Evolutionary conservation across 2,113 vertebrate species (phyloP), one percentile per base, ranked within the genome.

Genomic region (Hydropotes inermis): DNA sequence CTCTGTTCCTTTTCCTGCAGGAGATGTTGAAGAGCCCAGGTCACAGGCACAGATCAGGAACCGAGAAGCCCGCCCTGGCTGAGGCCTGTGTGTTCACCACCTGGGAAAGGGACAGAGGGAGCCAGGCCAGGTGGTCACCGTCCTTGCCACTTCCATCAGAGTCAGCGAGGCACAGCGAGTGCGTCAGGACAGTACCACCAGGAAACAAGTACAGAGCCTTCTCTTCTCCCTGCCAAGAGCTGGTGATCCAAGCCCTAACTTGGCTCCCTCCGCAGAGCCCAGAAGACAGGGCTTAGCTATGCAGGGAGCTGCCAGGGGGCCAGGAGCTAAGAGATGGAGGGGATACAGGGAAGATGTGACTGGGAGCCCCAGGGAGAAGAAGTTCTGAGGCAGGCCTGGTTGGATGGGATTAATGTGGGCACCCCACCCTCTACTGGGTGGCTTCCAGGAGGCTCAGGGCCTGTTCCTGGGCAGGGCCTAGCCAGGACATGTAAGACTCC

Each of bases 361-460:
- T 54, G 25, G 82, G 58, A 87, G 36, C 23, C 39, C 86, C 61
- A 1, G 12, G 45, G 30, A 88, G 45, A 87, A 36, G 16, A 85
- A 15, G 23, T 67, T 97, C 78, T 57, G 61, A 76, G 93, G 67
- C 27, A 57, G 28, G 54, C 52, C 67, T 43, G 45, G 55, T 52
- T 64, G 52, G 12, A 36, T 55, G 55, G 57, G 50, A 79, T 58
- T 58, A 89, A 52, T 5, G 0, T 19, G 33, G 61, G 25, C 45
- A 92, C 30, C 54, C 36, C 61, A 83, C 43, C 60, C 47, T 91
- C 70, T 67, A 6, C 94, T 58, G 58, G 23, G 57, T 43, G 27
- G 74, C 45, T 91, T 54, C 96, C 84, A 83, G 81, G 43, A 90
- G 36, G 52, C 90, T 86, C 78, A 47, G 36, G 39, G 67, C 52